Percentiles rank a stretch among this genome's conserved stretches.
phyloP scores from a whole-genome alignment of 2,113 vertebrate species.

The Leptobrachium leishanense region DNA sequence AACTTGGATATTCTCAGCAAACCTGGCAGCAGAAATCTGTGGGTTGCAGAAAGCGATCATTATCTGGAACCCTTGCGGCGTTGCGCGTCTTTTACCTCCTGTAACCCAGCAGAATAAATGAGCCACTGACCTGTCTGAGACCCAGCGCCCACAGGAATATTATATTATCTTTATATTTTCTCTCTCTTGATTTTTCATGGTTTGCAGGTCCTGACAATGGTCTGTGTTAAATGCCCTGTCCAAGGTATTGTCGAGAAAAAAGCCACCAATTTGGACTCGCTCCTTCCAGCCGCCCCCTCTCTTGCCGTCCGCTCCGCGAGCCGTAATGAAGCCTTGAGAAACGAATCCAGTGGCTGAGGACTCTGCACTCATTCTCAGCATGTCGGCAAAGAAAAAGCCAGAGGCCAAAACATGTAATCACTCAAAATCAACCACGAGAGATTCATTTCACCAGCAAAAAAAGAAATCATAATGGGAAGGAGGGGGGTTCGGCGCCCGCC shows the following conservation, averaged over 20 bases:
- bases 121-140: too few species aligned
- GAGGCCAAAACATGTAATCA: slow-evolving; percentile 34
- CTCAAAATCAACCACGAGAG: slow-evolving; percentile 23
- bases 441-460: slow-evolving; percentile 27
- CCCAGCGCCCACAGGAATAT: too few species aligned
- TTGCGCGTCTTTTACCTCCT: too few species aligned
- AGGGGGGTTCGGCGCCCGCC: too few species aligned
- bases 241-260: neutral
- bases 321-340: neutral
- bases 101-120: too few species aligned
- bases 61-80: too few species aligned
- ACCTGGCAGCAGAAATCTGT: too few species aligned
- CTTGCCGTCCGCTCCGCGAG: neutral
- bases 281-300: neutral
- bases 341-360: slow-evolving; percentile 10
- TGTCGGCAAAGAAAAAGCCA: slow-evolving; percentile 25
- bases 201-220: neutral
- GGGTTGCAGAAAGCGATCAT: too few species aligned
- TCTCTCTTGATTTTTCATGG: neutral
- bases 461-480: neutral
- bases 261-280: neutral
- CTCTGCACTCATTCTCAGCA: neutral
- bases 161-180: neutral
- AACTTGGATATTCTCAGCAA: too few species aligned
- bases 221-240: neutral